Percentiles rank a stretch among this genome's conserved stretches.
phyloP scores from a whole-genome alignment of 2,797 vertebrate genomes.

The Gymnoscopelus microlampas region DNA sequence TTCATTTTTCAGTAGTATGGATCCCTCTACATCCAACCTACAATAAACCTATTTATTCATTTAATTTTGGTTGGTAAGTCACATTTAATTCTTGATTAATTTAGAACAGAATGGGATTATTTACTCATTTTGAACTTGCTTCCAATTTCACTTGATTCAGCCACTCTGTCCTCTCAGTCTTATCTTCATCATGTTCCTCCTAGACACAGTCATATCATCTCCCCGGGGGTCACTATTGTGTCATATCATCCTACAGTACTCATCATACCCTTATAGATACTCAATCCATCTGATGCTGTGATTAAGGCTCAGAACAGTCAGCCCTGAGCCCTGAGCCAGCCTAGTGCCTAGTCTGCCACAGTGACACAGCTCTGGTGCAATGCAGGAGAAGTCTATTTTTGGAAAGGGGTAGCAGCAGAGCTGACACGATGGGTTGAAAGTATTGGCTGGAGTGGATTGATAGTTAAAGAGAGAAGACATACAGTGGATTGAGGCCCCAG shows the following conservation, averaged over 20 bases:
- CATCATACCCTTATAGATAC: slow-evolving; percentile 63
- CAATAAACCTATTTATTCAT: no score
- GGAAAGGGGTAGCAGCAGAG: slow-evolving; percentile 73
- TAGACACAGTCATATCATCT: slow-evolving; percentile 53
- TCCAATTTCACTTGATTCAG: slow-evolving; percentile 18
- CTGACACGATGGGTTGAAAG: slow-evolving; percentile 54
- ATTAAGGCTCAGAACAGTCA: slow-evolving; percentile 63
- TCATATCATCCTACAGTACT: slow-evolving; percentile 56
- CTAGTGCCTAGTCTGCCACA: slow-evolving; percentile 63
- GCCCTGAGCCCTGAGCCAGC: slow-evolving; percentile 56
- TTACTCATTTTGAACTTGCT: slow-evolving; percentile 10
- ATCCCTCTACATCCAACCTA: no score
- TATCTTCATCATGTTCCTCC: slow-evolving; percentile 12
- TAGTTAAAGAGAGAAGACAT: slow-evolving; percentile 30
- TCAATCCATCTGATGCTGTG: slow-evolving; percentile 51
- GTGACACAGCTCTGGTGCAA: slow-evolving; percentile 80
- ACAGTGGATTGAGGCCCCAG: slow-evolving; percentile 10
- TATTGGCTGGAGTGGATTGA: slow-evolving; percentile 34
- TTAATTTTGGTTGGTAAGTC: no score
- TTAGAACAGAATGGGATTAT: neutral
- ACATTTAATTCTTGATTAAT: neutral
- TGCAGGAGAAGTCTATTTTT: slow-evolving; percentile 85
- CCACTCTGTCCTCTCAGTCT: neutral
- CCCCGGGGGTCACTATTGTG: slow-evolving; percentile 57
- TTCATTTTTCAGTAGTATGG: no score